Conservation (phyloP, 2,797 vertebrate genomes). For the Arrhamphus sclerolepis region DNA sequence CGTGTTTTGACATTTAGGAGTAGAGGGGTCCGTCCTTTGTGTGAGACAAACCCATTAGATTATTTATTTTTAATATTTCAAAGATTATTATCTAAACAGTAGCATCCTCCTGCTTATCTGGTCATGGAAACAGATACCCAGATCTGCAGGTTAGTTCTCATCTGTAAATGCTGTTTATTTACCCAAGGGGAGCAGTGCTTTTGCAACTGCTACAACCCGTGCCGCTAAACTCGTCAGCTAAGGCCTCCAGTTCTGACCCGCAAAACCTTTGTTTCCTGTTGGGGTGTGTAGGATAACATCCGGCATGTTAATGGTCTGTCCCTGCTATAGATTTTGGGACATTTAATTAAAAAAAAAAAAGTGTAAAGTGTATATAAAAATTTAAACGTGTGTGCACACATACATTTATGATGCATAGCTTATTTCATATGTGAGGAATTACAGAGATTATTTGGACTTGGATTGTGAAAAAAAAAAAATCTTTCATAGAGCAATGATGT, state of each 20-base stretch:
- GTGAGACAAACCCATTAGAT: slow-evolving; percentile 2
- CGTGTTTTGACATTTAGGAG: background rate
- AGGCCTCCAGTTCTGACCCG: slow-evolving; percentile 48
- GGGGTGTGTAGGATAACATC: slow-evolving; percentile 15
- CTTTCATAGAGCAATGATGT: slow-evolving; percentile 46
- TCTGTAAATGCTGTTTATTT: slow-evolving; percentile 67
- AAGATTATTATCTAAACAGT: slow-evolving; percentile 34
- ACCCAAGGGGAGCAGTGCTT: slow-evolving; percentile 58
- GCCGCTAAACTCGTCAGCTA: slow-evolving; percentile 44
- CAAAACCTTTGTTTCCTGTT: slow-evolving; percentile 52
- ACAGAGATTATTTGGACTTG: slow-evolving; percentile 16
- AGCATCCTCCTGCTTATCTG: slow-evolving; percentile 66
- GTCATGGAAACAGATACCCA: slow-evolving; percentile 59
- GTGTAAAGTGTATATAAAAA: too few species aligned
- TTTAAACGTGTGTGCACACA: too few species aligned
- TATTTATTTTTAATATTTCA: slow-evolving; percentile 31
- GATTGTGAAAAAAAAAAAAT: slow-evolving; percentile 15
- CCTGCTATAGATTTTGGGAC: slow-evolving; percentile 8
- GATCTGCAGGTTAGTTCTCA: slow-evolving; percentile 53
- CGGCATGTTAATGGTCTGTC: slow-evolving; percentile 9
- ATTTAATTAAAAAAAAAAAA: background rate
- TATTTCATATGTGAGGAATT: too few species aligned
- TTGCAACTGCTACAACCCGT: slow-evolving; percentile 41
- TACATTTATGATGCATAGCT: too few species aligned
- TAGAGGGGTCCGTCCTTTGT: slow-evolving; percentile 3